A percentile compares a stretch with the other conserved stretches of the same genome.
These are phyloP conservation scores for Salvelinus sp. DNA, from an alignment of 2,113 vertebrate species.

Conservation along the genomic window DNA sequence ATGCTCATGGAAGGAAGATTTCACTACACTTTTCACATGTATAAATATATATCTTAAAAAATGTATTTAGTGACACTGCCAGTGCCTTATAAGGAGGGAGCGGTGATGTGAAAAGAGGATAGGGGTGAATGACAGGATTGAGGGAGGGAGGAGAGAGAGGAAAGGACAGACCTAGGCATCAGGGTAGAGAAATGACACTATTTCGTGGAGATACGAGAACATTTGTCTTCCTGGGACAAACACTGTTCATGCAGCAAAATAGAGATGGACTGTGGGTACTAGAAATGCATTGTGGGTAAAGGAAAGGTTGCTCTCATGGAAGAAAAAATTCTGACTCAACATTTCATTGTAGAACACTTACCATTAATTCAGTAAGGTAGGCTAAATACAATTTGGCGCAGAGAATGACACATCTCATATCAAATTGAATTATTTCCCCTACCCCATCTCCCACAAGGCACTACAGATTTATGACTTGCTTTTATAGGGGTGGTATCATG, in stretches of 20 bases:
- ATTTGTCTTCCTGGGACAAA: neutral
- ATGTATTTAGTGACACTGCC: neutral
- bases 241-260: neutral
- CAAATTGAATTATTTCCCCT: neutral
- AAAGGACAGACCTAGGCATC: neutral
- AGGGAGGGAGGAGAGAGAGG: neutral
- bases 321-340: neutral
- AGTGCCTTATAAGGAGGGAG: neutral
- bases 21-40: conserved; percentile 4
- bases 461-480: neutral
- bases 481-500: neutral
- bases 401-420: conserved; percentile 12
- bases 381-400: neutral
- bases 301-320: neutral
- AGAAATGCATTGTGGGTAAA: conserved; percentile 1
- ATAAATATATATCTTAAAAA: conserved; percentile 28
- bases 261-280: conserved; percentile 4
- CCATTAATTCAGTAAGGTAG: neutral
- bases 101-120: neutral
- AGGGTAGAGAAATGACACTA: too few species aligned
- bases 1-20: conserved; percentile 17
- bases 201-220: neutral
- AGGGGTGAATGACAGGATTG: neutral
- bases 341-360: neutral
- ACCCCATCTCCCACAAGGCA: neutral